Evolutionary conservation across 2,888 invertebrate species (phyloP), one percentile per base, ranked within the genome.

Genomic region (Apamea epomidion): DNA sequence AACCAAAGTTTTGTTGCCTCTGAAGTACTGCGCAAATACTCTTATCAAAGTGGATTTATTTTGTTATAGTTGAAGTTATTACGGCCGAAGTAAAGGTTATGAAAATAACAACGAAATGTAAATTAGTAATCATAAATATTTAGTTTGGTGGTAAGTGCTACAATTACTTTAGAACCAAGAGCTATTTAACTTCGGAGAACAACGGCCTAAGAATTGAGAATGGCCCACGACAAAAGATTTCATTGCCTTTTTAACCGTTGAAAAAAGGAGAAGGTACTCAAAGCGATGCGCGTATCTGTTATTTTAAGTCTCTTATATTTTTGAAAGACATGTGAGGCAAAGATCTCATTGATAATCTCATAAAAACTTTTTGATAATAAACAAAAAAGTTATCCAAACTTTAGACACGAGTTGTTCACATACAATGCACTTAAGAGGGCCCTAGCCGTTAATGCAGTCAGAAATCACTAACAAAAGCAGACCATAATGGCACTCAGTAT

Each of bases 61-160:
- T 82, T 81, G 81, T 75, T 79, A 71, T 81, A 85, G 82, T 82
- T 88, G 16, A 78, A 78, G 74, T 83, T 75, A 76, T 70, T 75
- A 75, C 2, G 64, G 75, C 73, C 72, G 42, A 67, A 86, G 82
- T 82, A 80, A 88, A 84, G 78, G 81, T 85, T 77, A 77, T 60
- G 80, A 78, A 81, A 84, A 78, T 84, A 83, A 78, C 78, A 75
- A 71, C 48, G 71, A 74, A 81, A 89, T 88, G 78, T 74, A 79
- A 89, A 87, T 89, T 76, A 62, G 74, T 76, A 67, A 76, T 79
- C 64, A 82, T 85, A 82, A 83, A 89, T 87, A 87, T 88, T 88
- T 83, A 82, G 77, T 82, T 87, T 62, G 32, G 74, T 67, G 64
- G 62, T 81, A 70, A 86, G 74, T 78, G 70, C 54, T 70, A 68